These are phyloP conservation scores for Sternotherus odoratus DNA, from an alignment of 2,797 vertebrate genomes.

Conservation along the genomic window DNA sequence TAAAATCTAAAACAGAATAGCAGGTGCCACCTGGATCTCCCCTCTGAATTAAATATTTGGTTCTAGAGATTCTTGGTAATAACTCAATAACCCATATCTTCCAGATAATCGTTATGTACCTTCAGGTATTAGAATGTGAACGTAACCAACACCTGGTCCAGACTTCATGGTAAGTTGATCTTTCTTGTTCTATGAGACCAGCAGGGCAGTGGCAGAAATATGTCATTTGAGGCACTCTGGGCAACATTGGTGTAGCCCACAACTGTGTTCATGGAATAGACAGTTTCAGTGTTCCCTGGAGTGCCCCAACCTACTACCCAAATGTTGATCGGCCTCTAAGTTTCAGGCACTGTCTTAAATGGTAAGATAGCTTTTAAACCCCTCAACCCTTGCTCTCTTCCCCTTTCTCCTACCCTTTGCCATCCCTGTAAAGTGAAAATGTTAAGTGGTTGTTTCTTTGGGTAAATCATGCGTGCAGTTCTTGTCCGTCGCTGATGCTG, in stretches of 20 bases:
- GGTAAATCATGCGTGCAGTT: neutral
- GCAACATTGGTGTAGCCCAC: conserved; percentile 67
- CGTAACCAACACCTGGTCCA: conserved; percentile 89
- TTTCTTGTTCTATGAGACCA: conserved; percentile 79
- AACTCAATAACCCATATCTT: conserved; percentile 83
- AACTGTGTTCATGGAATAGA: conserved; percentile 62
- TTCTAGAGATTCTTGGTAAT: conserved; percentile 74
- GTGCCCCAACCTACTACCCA: conserved; percentile 70
- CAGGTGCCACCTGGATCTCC: conserved; percentile 69
- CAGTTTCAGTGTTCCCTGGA: conserved; percentile 70
- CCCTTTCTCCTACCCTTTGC: conserved; percentile 40
- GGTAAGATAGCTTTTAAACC: conserved; percentile 78
- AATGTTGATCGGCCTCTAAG: conserved; percentile 73
- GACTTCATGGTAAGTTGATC: conserved; percentile 89
- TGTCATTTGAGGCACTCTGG: conserved; percentile 79
- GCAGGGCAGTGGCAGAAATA: conserved; percentile 82
- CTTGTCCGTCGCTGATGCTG: neutral
- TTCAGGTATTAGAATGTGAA: conserved; percentile 92
- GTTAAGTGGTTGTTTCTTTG: neutral
- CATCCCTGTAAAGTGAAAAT: conserved; percentile 26
- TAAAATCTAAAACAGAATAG: conserved; percentile 12
- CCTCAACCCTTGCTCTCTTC: conserved; percentile 30
- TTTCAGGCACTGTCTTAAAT: conserved; percentile 71
- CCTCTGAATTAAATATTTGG: conserved; percentile 58
- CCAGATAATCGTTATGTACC: conserved; percentile 93